Conservation (phyloP, 2,888 invertebrate genomes). For the Heteropelma amictum region DNA sequence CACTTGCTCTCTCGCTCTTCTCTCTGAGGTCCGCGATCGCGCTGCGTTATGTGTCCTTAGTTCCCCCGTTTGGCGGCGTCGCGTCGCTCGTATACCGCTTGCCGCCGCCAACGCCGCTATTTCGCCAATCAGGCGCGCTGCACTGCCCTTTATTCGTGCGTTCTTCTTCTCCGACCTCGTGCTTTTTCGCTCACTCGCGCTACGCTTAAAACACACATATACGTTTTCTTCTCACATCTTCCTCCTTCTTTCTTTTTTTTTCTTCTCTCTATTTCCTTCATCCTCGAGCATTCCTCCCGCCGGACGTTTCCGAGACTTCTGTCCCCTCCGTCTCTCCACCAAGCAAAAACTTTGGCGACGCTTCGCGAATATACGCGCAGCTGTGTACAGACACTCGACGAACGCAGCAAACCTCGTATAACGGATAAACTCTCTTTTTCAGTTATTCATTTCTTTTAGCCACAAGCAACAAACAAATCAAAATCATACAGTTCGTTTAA, state of each 20-base stretch:
- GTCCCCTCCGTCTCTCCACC: constrained; percentile 20
- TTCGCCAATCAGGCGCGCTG: not conserved
- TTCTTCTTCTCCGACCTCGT: not conserved
- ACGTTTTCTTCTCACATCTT: not conserved
- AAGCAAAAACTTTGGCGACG: constrained; percentile 4
- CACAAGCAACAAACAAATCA: constrained; percentile 7
- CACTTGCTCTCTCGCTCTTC: not conserved
- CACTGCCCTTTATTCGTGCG: not conserved
- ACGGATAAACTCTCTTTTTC: not conserved
- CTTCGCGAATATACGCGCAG: constrained; percentile 18
- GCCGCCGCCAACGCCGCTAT: not conserved
- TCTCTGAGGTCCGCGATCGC: not conserved
- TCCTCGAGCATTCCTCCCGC: not conserved
- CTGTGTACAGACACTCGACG: constrained; percentile 40
- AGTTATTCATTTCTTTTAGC: constrained; percentile 12
- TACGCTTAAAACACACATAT: not conserved
- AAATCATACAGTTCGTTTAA: too few species aligned
- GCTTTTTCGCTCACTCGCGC: not conserved
- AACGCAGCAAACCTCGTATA: constrained; percentile 28
- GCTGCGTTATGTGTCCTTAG: too few species aligned
- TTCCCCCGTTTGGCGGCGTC: constrained; percentile 6
- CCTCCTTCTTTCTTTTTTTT: not conserved
- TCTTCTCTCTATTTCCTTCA: not conserved
- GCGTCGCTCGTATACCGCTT: not conserved
- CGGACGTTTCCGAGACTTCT: constrained; percentile 27